phyloP scores from a whole-genome alignment of 2,113 vertebrate species.

The Cephalopterus ornatus region DNA sequence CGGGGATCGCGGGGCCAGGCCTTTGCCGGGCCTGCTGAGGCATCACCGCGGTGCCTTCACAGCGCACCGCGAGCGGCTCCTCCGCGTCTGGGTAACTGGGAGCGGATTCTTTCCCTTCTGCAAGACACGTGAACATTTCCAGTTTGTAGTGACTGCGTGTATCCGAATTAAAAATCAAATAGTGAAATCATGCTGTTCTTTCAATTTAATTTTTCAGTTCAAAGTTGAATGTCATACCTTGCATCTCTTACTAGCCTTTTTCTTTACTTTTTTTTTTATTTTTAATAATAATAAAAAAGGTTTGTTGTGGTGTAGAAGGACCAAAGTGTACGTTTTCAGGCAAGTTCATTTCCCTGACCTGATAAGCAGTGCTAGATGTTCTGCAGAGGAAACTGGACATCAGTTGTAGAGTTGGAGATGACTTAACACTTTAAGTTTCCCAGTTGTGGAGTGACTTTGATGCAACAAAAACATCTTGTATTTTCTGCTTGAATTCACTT shows the following conservation, averaged over 20 bases:
- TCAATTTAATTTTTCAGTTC: not conserved
- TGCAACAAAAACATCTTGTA: not conserved
- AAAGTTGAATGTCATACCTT: not conserved
- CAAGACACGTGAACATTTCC: rapidly evolving
- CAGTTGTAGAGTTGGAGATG: not conserved
- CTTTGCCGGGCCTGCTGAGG: not conserved
- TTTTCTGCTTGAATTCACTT: not conserved
- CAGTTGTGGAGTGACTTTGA: not conserved
- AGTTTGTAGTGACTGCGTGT: rapidly evolving
- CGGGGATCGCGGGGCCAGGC: not conserved
- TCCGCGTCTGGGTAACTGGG: rapidly evolving
- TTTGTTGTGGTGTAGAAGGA: not conserved
- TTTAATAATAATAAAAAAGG: not conserved
- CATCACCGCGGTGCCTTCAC: not conserved
- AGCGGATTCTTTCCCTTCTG: too few relatives aligned
- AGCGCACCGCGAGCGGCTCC: not conserved
- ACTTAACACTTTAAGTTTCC: not conserved
- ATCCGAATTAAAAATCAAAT: not conserved
- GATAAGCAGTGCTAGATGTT: not conserved
- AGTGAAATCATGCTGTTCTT: rapidly evolving
- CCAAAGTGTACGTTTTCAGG: not conserved
- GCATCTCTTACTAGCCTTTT: not conserved
- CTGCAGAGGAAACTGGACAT: not conserved
- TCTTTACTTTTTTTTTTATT: too few relatives aligned
- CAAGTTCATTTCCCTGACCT: not conserved